phyloP scores from a whole-genome alignment of 2,888 invertebrate species.

The Schizaphis graminum region DNA sequence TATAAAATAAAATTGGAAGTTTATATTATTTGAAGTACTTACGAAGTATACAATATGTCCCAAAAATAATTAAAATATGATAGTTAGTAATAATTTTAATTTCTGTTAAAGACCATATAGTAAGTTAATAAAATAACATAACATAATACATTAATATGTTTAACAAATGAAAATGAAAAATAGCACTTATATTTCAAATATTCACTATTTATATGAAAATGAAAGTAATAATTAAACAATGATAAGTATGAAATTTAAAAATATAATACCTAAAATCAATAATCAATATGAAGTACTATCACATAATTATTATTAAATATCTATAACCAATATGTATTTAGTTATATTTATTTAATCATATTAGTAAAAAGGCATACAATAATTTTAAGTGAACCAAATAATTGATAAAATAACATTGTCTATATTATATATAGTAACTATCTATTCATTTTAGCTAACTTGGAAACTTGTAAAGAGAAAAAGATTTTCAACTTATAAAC shows the following conservation, averaged over 20 bases:
- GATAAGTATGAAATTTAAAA: neutral
- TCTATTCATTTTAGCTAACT: neutral
- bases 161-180: neutral
- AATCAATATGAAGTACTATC: neutral
- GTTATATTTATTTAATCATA: neutral
- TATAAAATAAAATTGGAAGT: neutral
- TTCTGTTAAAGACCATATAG: neutral
- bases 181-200: neutral
- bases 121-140: neutral
- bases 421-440: neutral
- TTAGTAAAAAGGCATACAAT: neutral
- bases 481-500: neutral
- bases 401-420: neutral
- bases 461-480: neutral
- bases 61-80: neutral
- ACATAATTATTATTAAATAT: neutral
- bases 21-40: neutral
- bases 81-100: neutral
- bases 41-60: neutral
- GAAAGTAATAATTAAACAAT: neutral
- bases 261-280: conserved; percentile 1
- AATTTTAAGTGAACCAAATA: neutral
- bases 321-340: neutral
- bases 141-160: neutral
- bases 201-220: neutral